phyloP scores from a whole-genome alignment of 2,797 vertebrate species.

The Mallotus villosus region DNA sequence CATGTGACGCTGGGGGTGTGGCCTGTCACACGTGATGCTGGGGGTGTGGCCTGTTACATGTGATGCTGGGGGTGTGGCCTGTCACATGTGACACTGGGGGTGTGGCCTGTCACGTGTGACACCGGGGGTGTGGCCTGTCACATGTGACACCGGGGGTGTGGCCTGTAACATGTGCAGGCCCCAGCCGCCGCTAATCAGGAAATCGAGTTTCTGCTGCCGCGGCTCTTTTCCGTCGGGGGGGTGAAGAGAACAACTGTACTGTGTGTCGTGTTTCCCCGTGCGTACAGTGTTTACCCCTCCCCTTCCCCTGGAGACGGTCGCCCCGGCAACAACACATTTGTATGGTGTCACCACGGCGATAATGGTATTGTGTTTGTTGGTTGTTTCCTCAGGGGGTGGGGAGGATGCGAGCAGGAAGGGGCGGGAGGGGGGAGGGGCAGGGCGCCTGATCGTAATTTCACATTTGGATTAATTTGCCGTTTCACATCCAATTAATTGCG shows the following conservation, averaged over 20 bases:
- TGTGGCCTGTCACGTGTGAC: constrained; percentile 12
- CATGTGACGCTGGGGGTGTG: constrained; percentile 15
- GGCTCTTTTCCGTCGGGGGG: constrained; percentile 38
- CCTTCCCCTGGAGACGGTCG: constrained; percentile 9
- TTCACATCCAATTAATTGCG: constrained; percentile 77
- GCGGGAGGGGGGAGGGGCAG: constrained; percentile 36
- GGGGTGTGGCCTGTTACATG: constrained; percentile 14
- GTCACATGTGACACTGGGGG: background rate
- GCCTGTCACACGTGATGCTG: constrained; percentile 1
- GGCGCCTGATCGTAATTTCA: constrained; percentile 50
- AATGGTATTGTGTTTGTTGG: constrained; percentile 35
- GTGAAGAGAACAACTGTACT: constrained; percentile 37
- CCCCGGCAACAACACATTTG: constrained; percentile 53
- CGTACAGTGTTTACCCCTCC: background rate
- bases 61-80: constrained; percentile 22
- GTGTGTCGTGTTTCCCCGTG: constrained; percentile 13
- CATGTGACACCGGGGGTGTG: constrained; percentile 17
- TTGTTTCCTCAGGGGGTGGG: too few relatives aligned
- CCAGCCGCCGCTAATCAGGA: constrained; percentile 43
- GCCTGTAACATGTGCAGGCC: constrained; percentile 1
- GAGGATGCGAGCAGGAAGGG: constrained; percentile 15
- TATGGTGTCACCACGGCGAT: constrained; percentile 54
- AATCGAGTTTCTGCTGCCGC: constrained; percentile 43
- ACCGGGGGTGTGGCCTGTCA: constrained; percentile 20
- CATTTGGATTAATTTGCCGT: constrained; percentile 72